Evolutionary conservation across 2,797 vertebrate genomes (phyloP).

Genomic region (Okamejei kenojei): DNA sequence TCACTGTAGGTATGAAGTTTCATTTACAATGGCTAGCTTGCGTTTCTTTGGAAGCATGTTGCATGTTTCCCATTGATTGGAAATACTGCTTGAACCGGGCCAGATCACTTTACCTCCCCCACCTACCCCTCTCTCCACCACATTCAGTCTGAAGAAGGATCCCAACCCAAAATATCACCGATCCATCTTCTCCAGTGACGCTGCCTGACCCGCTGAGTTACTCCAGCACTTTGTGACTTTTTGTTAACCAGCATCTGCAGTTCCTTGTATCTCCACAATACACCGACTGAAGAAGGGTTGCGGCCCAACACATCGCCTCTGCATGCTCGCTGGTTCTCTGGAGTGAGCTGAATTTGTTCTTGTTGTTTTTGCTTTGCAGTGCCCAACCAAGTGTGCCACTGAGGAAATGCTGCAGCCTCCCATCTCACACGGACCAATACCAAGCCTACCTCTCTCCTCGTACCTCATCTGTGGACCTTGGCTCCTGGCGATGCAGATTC

Average conservation of each 20-base stretch:
- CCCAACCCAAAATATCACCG: no score
- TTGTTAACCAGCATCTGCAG: no score
- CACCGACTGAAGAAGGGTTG: no score
- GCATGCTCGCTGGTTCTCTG: no score
- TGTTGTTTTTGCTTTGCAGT: slow-evolving; percentile 47
- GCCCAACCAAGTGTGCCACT: slow-evolving; percentile 46
- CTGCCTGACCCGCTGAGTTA: no score
- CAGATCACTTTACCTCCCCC: no score
- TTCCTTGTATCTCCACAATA: no score
- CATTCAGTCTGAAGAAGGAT: no score
- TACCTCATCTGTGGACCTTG: slow-evolving; percentile 57
- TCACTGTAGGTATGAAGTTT: background rate
- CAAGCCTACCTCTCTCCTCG: slow-evolving; percentile 47
- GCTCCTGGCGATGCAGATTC: slow-evolving; percentile 61
- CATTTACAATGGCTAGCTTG: background rate
- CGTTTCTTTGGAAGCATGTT: background rate
- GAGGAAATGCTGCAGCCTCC: slow-evolving; percentile 57
- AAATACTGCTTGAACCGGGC: background rate
- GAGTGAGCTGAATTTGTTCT: background rate
- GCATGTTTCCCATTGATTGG: background rate
- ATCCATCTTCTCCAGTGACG: no score
- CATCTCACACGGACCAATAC: slow-evolving; percentile 44
- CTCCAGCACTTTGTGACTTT: no score
- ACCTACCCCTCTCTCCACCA: no score
- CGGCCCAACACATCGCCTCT: no score